These are phyloP conservation scores for Drosophila buzzatii DNA, from an alignment of 2,888 invertebrate species.

Conservation along the genomic window DNA sequence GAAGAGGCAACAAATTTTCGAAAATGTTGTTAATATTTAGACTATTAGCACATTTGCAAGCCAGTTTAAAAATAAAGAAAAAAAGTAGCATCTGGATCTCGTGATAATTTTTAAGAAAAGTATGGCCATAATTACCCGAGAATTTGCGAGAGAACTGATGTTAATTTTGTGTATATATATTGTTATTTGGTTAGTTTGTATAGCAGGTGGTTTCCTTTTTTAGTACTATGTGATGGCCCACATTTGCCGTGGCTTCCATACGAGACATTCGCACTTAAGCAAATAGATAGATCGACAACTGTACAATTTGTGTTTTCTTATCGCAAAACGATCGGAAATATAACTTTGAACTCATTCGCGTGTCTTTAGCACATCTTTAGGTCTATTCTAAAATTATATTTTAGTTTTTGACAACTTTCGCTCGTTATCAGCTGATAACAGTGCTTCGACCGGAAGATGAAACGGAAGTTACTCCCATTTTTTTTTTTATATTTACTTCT, in stretches of 20 bases:
- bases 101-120: neutral
- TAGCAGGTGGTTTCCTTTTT: neutral
- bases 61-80: conserved; percentile 11
- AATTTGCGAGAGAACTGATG: neutral
- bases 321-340: neutral
- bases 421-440: conserved; percentile 1
- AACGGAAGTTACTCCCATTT: conserved; percentile 34
- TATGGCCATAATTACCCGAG: neutral
- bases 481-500: neutral
- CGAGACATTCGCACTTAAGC: conserved; percentile 9
- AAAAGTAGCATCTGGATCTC: neutral
- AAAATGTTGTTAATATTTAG: conserved; percentile 10
- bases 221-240: neutral
- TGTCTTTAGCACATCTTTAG: neutral
- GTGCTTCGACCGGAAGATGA: conserved; percentile 30
- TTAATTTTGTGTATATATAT: conserved; percentile 2
- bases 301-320: conserved; percentile 11
- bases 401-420: neutral
- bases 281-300: conserved; percentile 5
- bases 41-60: conserved; percentile 31
- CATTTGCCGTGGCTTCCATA: neutral
- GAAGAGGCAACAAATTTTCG: neutral
- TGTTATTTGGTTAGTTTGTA: neutral
- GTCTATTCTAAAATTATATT: conserved; percentile 1
- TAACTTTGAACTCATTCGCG: neutral